phyloP scores from a whole-genome alignment of 2,888 invertebrate genomes.

The Junonia oenone region DNA sequence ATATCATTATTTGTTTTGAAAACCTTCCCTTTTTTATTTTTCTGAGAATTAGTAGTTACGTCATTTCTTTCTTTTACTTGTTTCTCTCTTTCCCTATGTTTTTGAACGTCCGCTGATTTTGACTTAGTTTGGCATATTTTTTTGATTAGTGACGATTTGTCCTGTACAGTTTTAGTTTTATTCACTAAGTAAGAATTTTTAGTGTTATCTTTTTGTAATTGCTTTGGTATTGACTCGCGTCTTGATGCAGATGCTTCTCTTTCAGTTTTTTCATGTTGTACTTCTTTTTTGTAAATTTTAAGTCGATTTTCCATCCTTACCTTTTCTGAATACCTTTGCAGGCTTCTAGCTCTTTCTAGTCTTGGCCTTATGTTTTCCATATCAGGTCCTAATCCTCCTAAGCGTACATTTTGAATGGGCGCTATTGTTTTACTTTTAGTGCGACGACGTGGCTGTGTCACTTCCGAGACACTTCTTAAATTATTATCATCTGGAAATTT shows the following conservation, averaged over 20 bases:
- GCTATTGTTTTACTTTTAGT: constrained; percentile 44
- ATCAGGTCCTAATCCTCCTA: constrained; percentile 69
- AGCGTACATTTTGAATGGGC: constrained; percentile 49
- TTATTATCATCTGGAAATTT: constrained; percentile 44
- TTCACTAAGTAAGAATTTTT: constrained; percentile 57
- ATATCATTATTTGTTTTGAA: constrained; percentile 19
- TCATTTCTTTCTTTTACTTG: background rate
- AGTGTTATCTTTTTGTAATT: constrained; percentile 31
- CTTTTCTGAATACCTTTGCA: constrained; percentile 71
- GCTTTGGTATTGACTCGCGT: constrained; percentile 29
- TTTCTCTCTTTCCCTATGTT: constrained; percentile 32
- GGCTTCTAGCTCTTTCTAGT: constrained; percentile 65
- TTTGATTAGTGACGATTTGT: constrained; percentile 32
- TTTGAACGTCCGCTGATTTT: constrained; percentile 44
- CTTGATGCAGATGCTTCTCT: constrained; percentile 37
- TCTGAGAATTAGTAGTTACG: constrained; percentile 9
- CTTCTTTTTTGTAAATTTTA: constrained; percentile 60
- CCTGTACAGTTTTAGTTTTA: constrained; percentile 45
- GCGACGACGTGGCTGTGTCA: constrained; percentile 49
- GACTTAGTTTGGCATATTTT: constrained; percentile 41
- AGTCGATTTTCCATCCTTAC: constrained; percentile 69
- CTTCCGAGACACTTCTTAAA: constrained; percentile 61
- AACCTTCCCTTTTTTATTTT: constrained; percentile 23
- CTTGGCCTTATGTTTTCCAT: constrained; percentile 63
- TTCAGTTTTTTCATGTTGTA: constrained; percentile 44